phyloP scores from a whole-genome alignment of 2,888 invertebrate genomes.

The Orchesella flavescens region DNA sequence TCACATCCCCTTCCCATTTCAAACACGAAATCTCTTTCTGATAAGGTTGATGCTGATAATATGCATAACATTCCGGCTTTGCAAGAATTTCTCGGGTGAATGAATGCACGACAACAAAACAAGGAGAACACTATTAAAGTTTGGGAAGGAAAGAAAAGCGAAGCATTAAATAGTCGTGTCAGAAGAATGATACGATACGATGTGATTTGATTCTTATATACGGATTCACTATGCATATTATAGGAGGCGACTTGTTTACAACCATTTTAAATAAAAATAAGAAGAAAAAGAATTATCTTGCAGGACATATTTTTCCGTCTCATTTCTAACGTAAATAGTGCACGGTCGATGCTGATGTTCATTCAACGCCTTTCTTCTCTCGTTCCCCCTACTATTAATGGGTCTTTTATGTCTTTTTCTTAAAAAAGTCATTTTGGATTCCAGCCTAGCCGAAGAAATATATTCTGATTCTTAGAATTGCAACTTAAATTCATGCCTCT shows the following conservation, averaged over 20 bases:
- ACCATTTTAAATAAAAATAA: constrained; percentile 27
- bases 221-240: too few relatives aligned
- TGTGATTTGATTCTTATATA: too few relatives aligned
- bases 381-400: constrained; percentile 4
- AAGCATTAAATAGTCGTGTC: too few relatives aligned
- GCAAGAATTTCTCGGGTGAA: background rate
- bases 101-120: background rate
- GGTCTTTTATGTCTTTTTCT: constrained; percentile 26
- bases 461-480: constrained; percentile 12
- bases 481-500: background rate
- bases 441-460: background rate
- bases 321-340: constrained; percentile 40
- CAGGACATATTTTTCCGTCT: constrained; percentile 42
- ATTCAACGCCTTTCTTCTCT: constrained; percentile 28
- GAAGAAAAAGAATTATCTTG: constrained; percentile 53
- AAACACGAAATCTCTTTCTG: too few relatives aligned
- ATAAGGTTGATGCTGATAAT: too few relatives aligned
- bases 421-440: constrained; percentile 37
- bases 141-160: too few relatives aligned
- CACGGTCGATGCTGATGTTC: constrained; percentile 46
- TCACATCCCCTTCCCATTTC: too few relatives aligned
- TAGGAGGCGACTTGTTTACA: background rate
- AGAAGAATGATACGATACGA: too few relatives aligned
- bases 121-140: too few relatives aligned
- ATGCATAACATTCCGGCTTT: too few relatives aligned